phyloP scores from a whole-genome alignment of 2,888 invertebrate genomes.

The Stenurella melanura region DNA sequence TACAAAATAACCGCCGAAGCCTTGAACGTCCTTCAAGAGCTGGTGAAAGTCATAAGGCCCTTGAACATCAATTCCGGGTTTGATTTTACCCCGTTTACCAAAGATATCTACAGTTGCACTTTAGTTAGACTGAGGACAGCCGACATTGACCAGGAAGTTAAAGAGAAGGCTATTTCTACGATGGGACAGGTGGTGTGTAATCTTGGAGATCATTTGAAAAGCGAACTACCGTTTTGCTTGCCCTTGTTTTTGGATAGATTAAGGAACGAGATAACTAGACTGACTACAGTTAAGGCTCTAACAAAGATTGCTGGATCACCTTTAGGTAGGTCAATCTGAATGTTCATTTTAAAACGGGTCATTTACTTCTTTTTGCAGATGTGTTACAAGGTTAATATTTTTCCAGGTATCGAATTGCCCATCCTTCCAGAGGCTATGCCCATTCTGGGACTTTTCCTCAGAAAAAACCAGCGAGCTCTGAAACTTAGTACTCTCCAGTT shows the following conservation, averaged over 20 bases:
- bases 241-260: slow-evolving; percentile 96
- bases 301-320: slow-evolving; percentile 96
- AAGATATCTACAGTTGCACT: slow-evolving; percentile 89
- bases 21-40: slow-evolving; percentile 91
- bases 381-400: neutral
- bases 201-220: slow-evolving; percentile 89
- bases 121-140: slow-evolving; percentile 91
- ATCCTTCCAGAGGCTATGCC: slow-evolving; percentile 88
- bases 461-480: slow-evolving; percentile 97
- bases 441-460: slow-evolving; percentile 92
- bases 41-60: slow-evolving; percentile 95
- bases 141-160: slow-evolving; percentile 99
- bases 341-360: slow-evolving; percentile 76
- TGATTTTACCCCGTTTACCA: slow-evolving; percentile 87
- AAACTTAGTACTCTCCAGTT: slow-evolving; percentile 93
- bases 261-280: slow-evolving; percentile 96
- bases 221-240: slow-evolving; percentile 88
- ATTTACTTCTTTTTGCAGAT: too few relatives aligned
- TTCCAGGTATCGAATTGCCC: slow-evolving; percentile 54
- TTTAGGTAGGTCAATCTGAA: slow-evolving; percentile 81
- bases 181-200: slow-evolving; percentile 96
- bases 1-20: slow-evolving; percentile 99
- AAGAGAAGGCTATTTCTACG: slow-evolving; percentile 97
- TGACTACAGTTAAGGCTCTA: slow-evolving; percentile 96
- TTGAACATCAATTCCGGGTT: slow-evolving; percentile 78